Percentiles rank a stretch among this genome's conserved stretches.
Evolutionary conservation across 2,113 vertebrate species (phyloP).

Genomic region (Oryzias celebensis): DNA sequence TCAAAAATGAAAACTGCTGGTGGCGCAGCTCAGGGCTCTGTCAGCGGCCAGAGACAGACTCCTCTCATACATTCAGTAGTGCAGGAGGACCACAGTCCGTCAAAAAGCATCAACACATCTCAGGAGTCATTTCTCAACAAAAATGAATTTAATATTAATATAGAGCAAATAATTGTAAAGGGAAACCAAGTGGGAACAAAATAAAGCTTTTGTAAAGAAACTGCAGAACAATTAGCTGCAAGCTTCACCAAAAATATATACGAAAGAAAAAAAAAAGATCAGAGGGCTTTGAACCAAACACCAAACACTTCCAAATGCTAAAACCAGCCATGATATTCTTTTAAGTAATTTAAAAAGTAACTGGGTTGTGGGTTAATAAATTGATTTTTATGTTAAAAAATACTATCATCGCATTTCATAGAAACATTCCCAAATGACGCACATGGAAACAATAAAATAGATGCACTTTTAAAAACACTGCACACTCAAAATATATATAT

Average conservation of each 20-base stretch:
- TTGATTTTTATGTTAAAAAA: no score
- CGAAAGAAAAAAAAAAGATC: slow-evolving; percentile 23
- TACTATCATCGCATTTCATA: no score
- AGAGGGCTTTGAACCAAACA: slow-evolving; percentile 45
- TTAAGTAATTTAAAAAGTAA: no score
- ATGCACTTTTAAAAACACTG: no score
- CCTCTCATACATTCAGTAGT: slow-evolving; percentile 15
- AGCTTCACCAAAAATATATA: slow-evolving; percentile 13
- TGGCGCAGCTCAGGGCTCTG: slow-evolving; percentile 56
- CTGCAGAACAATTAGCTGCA: slow-evolving; percentile 18
- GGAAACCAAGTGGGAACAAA: neutral
- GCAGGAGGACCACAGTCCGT: slow-evolving; percentile 12
- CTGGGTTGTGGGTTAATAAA: no score
- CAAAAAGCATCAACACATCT: neutral
- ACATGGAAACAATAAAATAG: no score
- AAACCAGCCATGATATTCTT: no score
- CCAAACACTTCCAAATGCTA: slow-evolving; percentile 57
- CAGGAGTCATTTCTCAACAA: neutral
- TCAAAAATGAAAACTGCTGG: slow-evolving; percentile 40
- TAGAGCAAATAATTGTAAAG: no score
- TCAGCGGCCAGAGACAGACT: slow-evolving; percentile 43
- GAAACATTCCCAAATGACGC: no score
- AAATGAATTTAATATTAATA: neutral
- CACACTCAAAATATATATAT: no score
- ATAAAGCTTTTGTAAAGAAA: slow-evolving; percentile 1